Evolutionary conservation across 2,113 vertebrate genomes (phyloP).

Genomic region (Cebus imitator): DNA sequence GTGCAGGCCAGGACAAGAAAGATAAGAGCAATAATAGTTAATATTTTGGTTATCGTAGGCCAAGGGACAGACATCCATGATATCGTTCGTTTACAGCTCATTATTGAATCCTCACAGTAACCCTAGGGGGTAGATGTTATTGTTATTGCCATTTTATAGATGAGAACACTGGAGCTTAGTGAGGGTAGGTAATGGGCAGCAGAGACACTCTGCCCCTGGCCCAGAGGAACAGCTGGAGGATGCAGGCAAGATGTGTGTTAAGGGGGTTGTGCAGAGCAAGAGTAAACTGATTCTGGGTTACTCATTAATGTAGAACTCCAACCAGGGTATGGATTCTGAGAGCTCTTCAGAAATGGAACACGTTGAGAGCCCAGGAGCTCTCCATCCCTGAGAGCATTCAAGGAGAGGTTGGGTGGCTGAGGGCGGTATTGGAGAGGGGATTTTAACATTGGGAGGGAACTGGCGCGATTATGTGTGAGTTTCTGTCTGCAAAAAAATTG

Average conservation of each 20-base stretch:
- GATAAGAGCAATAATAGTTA: not conserved
- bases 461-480: not conserved
- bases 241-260: not conserved
- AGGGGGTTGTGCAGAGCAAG: not conserved
- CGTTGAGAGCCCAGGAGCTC: not conserved
- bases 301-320: not conserved
- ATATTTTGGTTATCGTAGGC: not conserved
- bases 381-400: not conserved
- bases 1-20: not conserved
- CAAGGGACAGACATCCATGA: not conserved
- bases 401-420: not conserved
- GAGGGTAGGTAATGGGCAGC: not conserved
- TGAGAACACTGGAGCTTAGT: not conserved
- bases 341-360: not conserved
- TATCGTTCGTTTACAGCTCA: not conserved
- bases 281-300: not conserved
- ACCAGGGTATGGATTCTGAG: not conserved
- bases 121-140: not conserved
- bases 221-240: not conserved
- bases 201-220: not conserved
- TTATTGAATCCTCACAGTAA: not conserved
- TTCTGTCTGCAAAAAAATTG: not conserved
- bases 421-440: not conserved
- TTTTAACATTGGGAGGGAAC: not conserved
- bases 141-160: not conserved